Conservation (phyloP, 2,888 invertebrate species). For the Hipparchia sbordonii region DNA sequence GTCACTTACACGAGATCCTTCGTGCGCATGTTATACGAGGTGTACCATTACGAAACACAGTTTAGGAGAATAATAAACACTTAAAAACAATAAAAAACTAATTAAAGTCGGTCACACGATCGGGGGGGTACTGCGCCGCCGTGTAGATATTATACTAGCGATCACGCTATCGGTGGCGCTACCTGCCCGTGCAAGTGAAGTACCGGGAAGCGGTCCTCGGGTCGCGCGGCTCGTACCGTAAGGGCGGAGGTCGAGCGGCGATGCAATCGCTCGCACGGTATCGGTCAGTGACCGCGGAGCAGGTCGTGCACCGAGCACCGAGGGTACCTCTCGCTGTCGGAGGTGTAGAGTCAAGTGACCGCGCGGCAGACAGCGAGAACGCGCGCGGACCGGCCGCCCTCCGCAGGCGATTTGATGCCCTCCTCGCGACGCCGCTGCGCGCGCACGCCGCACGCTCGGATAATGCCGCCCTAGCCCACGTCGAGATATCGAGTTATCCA, state of each 20-base stretch:
- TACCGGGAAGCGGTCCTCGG: slow-evolving; percentile 35
- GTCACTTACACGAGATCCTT: slow-evolving; percentile 49
- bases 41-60: slow-evolving; percentile 67
- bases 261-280: slow-evolving; percentile 49
- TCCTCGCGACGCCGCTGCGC: slow-evolving; percentile 78
- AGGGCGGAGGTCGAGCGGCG: slow-evolving; percentile 49
- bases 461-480: slow-evolving; percentile 78
- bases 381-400: slow-evolving; percentile 77
- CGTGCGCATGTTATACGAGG: slow-evolving; percentile 50
- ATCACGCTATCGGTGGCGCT: slow-evolving; percentile 70
- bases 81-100: slow-evolving; percentile 74
- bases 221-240: slow-evolving; percentile 48
- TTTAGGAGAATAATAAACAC: slow-evolving; percentile 76
- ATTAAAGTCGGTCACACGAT: slow-evolving; percentile 72
- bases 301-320: slow-evolving; percentile 54
- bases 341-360: slow-evolving; percentile 63
- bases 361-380: slow-evolving; percentile 51
- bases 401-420: slow-evolving; percentile 79
- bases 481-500: slow-evolving; percentile 79
- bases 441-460: slow-evolving; percentile 69
- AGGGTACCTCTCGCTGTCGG: slow-evolving; percentile 65
- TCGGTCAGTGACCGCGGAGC: slow-evolving; percentile 74
- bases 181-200: slow-evolving; percentile 54
- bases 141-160: slow-evolving; percentile 63
- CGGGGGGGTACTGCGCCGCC: slow-evolving; percentile 54